Evolutionary conservation across 2,888 invertebrate genomes (phyloP).

Genomic region (Amphipyra tragopoginis): DNA sequence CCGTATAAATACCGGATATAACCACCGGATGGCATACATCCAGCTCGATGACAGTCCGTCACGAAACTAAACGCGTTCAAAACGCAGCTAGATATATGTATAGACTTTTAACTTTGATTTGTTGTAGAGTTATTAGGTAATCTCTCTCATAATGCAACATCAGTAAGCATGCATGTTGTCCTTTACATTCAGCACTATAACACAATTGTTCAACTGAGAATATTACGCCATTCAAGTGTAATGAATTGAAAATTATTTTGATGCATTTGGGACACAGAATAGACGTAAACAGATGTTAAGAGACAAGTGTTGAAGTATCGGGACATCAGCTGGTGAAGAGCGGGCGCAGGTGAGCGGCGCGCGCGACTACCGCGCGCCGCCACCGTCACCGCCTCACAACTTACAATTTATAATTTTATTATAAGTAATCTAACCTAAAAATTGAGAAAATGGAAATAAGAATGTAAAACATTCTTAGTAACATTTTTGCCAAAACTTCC

Average conservation of each 20-base stretch:
- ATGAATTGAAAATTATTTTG: slow-evolving; percentile 76
- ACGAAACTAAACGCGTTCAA: slow-evolving; percentile 19
- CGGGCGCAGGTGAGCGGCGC: slow-evolving; percentile 3
- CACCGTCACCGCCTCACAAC: slow-evolving; percentile 41
- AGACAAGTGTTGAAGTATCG: slow-evolving; percentile 53
- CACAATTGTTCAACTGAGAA: slow-evolving; percentile 24
- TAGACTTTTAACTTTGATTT: slow-evolving; percentile 27
- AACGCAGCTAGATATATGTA: not conserved
- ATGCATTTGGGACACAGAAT: slow-evolving; percentile 71
- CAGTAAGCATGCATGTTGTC: slow-evolving; percentile 51
- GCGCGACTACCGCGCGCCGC: slow-evolving; percentile 5
- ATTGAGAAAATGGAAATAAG: slow-evolving; percentile 74
- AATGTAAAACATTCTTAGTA: slow-evolving; percentile 78
- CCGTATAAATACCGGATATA: not conserved
- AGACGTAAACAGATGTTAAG: slow-evolving; percentile 45
- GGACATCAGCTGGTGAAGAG: slow-evolving; percentile 41
- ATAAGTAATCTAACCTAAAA: slow-evolving; percentile 74
- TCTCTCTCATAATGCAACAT: slow-evolving; percentile 24
- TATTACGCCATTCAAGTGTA: slow-evolving; percentile 39
- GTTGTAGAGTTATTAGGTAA: slow-evolving; percentile 47
- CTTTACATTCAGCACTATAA: slow-evolving; percentile 59
- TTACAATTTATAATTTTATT: slow-evolving; percentile 64
- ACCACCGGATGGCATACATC: not conserved
- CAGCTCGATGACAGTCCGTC: slow-evolving; percentile 8
- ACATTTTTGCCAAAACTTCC: slow-evolving; percentile 86